Evolutionary conservation across 2,797 vertebrate species (phyloP).

Genomic region (Argya squamiceps): DNA sequence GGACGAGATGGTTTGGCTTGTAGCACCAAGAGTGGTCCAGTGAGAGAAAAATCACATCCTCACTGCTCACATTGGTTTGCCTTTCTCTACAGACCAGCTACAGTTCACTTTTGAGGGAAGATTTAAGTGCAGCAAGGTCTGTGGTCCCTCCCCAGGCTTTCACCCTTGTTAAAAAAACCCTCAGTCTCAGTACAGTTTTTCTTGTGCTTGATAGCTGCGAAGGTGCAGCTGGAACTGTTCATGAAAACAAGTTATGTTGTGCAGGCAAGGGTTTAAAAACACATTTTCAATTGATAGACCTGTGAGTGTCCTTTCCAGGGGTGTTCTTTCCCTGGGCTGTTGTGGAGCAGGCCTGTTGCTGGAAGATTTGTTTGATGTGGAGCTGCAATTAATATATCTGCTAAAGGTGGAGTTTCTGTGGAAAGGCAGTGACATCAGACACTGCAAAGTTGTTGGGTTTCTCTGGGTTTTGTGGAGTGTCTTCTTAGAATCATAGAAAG

Average conservation of each 20-base stretch:
- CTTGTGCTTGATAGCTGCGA: neutral
- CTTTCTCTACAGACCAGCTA: constrained; percentile 16
- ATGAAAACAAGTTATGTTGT: neutral
- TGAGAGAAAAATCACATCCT: neutral
- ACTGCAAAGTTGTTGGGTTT: neutral
- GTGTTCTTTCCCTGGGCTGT: neutral
- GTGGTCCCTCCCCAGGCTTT: neutral
- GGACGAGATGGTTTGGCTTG: neutral
- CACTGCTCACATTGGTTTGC: neutral
- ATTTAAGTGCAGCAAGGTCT: neutral
- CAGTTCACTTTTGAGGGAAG: neutral
- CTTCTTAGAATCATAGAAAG: neutral
- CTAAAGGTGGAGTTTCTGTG: neutral
- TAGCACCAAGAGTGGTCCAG: neutral
- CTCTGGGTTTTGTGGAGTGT: neutral
- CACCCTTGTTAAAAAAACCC: fast-evolving
- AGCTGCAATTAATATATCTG: neutral
- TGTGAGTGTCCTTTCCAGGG: neutral
- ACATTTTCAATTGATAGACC: neutral
- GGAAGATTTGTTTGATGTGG: neutral
- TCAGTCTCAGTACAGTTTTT: neutral
- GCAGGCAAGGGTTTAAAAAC: neutral
- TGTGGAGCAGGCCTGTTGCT: neutral
- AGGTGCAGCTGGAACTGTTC: neutral
- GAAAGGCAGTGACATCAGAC: neutral